phyloP scores from a whole-genome alignment of 2,888 invertebrate genomes.

The Dasysyrphus albostriatus region DNA sequence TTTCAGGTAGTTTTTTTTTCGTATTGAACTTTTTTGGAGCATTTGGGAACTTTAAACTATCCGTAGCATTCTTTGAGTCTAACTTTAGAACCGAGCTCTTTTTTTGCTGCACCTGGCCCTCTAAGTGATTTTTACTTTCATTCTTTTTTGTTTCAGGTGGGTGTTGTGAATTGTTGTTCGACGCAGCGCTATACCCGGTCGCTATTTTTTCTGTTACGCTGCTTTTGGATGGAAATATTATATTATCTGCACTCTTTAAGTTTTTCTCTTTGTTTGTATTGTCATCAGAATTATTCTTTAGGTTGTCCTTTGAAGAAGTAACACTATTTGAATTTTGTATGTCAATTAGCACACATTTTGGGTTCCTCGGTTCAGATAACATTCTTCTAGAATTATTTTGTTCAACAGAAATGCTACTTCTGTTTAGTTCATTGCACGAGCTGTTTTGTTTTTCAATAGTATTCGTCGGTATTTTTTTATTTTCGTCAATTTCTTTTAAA shows the following conservation, averaged over 20 bases:
- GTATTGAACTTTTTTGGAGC: background rate
- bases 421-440: background rate
- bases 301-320: background rate
- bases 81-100: background rate
- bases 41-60: conserved; percentile 1
- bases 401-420: background rate
- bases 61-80: background rate
- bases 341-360: background rate
- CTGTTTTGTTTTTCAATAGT: background rate
- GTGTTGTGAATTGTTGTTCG: background rate
- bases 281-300: background rate
- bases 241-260: background rate
- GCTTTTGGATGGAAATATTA: conserved; percentile 19
- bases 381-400: background rate
- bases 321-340: background rate
- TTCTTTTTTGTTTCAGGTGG: background rate
- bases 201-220: background rate
- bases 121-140: background rate
- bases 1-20: background rate
- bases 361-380: conserved; percentile 6
- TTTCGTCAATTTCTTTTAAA: background rate
- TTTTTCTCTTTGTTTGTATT: background rate
- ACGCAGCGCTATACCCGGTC: background rate
- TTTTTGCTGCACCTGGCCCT: background rate
- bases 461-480: background rate